phyloP scores from a whole-genome alignment of 30 jellyfish, hydroid and myxozoan species.

The Chrysaora quinquecirrha region DNA sequence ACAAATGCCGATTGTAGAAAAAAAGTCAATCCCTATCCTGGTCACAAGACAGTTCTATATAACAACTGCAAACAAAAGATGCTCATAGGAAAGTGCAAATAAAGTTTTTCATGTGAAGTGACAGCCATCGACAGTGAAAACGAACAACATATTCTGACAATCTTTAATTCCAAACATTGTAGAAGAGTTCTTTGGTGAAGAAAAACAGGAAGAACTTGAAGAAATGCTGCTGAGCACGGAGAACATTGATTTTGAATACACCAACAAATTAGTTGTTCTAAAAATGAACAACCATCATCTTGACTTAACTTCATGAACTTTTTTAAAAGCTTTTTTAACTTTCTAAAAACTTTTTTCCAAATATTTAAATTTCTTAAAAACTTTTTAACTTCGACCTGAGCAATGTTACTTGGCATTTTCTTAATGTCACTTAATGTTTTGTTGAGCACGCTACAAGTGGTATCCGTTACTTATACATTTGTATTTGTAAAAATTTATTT shows the following conservation, averaged over 20 bases:
- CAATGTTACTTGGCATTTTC: too few species aligned
- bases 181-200: neutral
- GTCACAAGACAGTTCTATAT: neutral
- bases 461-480: too few species aligned
- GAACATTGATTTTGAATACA: neutral
- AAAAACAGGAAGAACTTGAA: neutral
- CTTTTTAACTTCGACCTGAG: too few species aligned
- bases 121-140: neutral
- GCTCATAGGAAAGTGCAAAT: neutral
- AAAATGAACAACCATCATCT: neutral
- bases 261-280: neutral
- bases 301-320: too few species aligned
- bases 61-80: neutral
- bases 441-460: too few species aligned
- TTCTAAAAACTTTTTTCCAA: too few species aligned
- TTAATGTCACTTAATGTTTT: too few species aligned
- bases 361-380: too few species aligned
- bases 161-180: neutral
- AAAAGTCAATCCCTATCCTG: neutral
- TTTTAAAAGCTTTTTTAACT: too few species aligned
- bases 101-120: neutral
- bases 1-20: neutral
- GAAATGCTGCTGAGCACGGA: neutral
- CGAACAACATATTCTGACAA: neutral
- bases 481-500: too few species aligned